Percentiles rank a stretch among this genome's conserved stretches.
Evolutionary conservation across 2,888 invertebrate species (phyloP).

Genomic region (Noctuana brunneofusca): DNA sequence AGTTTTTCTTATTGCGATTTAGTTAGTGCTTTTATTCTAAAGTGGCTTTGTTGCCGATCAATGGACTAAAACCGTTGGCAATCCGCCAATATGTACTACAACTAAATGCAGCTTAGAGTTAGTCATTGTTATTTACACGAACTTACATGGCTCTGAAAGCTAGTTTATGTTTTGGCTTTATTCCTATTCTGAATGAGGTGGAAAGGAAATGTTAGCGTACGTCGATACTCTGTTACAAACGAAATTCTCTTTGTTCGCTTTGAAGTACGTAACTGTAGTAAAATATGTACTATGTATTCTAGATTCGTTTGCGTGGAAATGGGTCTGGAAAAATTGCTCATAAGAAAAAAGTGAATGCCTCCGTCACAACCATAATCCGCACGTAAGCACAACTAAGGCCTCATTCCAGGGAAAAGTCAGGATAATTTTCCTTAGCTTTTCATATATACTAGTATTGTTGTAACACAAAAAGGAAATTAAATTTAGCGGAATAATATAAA

Average conservation of each 20-base stretch:
- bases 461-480: too few species aligned
- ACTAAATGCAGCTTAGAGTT: slow-evolving; percentile 29
- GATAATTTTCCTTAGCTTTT: not conserved
- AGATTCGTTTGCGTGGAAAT: slow-evolving; percentile 5
- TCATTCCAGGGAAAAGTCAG: not conserved
- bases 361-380: slow-evolving; percentile 8
- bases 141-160: slow-evolving; percentile 17
- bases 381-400: not conserved
- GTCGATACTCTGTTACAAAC: not conserved
- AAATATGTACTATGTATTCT: not conserved
- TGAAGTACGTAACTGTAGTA: not conserved
- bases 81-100: slow-evolving; percentile 27
- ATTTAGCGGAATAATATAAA: too few species aligned
- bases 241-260: not conserved
- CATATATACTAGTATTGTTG: not conserved
- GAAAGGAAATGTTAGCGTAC: slow-evolving; percentile 2
- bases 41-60: slow-evolving; percentile 34
- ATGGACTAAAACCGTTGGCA: slow-evolving; percentile 26
- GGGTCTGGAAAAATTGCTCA: slow-evolving; percentile 4
- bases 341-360: slow-evolving; percentile 1
- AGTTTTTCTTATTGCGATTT: slow-evolving; percentile 14
- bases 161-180: slow-evolving; percentile 15
- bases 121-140: slow-evolving; percentile 24
- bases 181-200: slow-evolving; percentile 11
- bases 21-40: slow-evolving; percentile 19